A percentile compares a stretch with the other conserved stretches of the same genome.
phyloP scores from a whole-genome alignment of 2,888 invertebrate genomes.

The Acanthococcus lagerstroemiae region DNA sequence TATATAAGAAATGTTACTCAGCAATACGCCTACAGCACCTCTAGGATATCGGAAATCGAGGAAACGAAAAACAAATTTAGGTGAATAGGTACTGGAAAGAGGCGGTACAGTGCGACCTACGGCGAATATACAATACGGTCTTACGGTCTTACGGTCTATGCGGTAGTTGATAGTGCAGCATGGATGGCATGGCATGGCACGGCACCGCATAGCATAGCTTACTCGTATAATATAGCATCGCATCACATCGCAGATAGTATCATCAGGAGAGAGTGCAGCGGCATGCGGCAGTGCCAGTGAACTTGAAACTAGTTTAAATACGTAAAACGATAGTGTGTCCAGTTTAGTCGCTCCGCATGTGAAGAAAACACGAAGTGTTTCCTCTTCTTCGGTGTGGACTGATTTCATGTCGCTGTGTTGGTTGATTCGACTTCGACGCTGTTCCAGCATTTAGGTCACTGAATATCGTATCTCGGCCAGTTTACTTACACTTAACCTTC shows the following conservation, averaged over 20 bases:
- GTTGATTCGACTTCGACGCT: not conserved
- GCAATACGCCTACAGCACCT: too few relatives aligned
- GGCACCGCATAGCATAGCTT: too few relatives aligned
- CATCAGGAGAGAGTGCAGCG: slow-evolving; percentile 20
- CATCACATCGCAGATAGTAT: too few relatives aligned
- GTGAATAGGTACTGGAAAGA: too few relatives aligned
- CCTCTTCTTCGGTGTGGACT: not conserved
- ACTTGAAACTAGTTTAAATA: slow-evolving; percentile 30
- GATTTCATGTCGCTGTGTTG: not conserved
- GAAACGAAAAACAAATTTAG: too few relatives aligned
- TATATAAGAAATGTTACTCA: too few relatives aligned
- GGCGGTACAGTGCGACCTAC: too few relatives aligned
- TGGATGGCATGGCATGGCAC: too few relatives aligned
- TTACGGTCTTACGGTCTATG: too few relatives aligned
- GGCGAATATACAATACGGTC: too few relatives aligned
- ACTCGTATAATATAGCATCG: not conserved
- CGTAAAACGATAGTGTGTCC: slow-evolving; percentile 17
- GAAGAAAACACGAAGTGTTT: slow-evolving; percentile 18
- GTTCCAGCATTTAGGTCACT: slow-evolving; percentile 19
- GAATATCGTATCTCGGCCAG: slow-evolving; percentile 12
- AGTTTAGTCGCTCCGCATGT: slow-evolving; percentile 22
- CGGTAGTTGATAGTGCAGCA: too few relatives aligned
- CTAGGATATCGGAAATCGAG: too few relatives aligned
- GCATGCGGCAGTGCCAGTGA: slow-evolving; percentile 15
- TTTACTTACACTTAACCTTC: slow-evolving; percentile 22